These are phyloP conservation scores for Saguinus imperator DNA, from an alignment of 2,113 vertebrate genomes.

Conservation along the genomic window DNA sequence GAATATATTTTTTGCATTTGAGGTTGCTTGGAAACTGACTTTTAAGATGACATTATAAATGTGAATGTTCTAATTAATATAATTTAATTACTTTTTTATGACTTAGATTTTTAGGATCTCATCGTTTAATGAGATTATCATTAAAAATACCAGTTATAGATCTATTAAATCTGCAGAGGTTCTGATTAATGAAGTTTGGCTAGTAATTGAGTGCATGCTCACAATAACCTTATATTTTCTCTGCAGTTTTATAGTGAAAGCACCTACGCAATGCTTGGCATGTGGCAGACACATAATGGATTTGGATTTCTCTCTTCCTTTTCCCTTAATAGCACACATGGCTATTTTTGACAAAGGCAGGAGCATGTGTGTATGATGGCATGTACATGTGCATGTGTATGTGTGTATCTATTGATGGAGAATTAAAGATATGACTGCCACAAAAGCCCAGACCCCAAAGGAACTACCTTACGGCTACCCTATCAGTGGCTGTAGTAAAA, in stretches of 20 bases:
- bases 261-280: not conserved
- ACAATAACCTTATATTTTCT: not conserved
- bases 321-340: not conserved
- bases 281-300: not conserved
- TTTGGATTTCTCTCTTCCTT: not conserved
- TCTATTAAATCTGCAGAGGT: not conserved
- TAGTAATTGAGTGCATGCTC: not conserved
- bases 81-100: constrained; percentile 62
- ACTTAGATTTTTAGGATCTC: constrained; percentile 36
- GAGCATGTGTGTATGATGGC: not conserved
- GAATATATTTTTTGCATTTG: not conserved
- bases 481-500: not conserved
- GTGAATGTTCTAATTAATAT: constrained; percentile 38
- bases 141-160: constrained; percentile 41
- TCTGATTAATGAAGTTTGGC: constrained; percentile 5
- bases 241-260: not conserved
- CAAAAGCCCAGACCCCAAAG: not conserved
- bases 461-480: not conserved
- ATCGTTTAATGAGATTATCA: constrained; percentile 53
- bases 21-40: constrained; percentile 28
- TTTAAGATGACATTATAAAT: constrained; percentile 48
- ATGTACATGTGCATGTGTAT: not conserved
- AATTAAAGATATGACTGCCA: not conserved
- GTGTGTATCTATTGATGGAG: not conserved
- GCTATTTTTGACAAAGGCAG: not conserved